Percentiles rank a stretch among this genome's conserved stretches.
Conservation (phyloP, 2,113 vertebrate genomes). For the Bubalus kerabau region DNA sequence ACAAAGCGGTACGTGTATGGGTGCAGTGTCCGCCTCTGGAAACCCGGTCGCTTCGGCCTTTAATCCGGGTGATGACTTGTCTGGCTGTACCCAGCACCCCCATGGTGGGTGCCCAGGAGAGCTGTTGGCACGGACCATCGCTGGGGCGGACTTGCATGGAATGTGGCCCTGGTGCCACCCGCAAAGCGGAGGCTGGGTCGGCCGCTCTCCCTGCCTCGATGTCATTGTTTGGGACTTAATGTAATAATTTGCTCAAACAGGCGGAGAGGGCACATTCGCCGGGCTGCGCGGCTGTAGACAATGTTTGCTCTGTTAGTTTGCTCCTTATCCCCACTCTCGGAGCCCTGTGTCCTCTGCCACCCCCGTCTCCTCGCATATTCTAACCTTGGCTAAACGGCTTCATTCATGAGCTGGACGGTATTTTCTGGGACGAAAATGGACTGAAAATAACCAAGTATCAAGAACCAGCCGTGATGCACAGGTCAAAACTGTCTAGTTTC, state of each 20-base stretch:
- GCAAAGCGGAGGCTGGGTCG: neutral
- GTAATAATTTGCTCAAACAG: slow-evolving; percentile 46
- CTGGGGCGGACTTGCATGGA: neutral
- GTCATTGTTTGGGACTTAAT: slow-evolving; percentile 36
- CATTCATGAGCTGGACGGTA: slow-evolving; percentile 20
- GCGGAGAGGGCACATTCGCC: neutral
- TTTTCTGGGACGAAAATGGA: slow-evolving; percentile 18
- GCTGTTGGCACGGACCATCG: neutral
- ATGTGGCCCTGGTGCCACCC: neutral
- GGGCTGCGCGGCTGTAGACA: slow-evolving; percentile 35
- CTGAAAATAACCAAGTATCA: neutral
- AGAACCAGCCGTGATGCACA: neutral
- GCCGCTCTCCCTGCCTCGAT: neutral
- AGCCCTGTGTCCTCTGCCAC: neutral
- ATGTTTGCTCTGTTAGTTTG: slow-evolving; percentile 44
- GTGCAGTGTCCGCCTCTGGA: neutral
- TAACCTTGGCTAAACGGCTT: neutral
- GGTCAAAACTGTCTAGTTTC: neutral
- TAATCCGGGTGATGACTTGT: neutral
- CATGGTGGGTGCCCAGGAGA: slow-evolving; percentile 17
- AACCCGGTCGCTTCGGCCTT: neutral
- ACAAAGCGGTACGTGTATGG: neutral
- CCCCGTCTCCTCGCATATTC: slow-evolving; percentile 12
- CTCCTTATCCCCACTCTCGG: neutral
- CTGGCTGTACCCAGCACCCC: neutral